Base-by-base conservation (phyloP, 2,797 vertebrate species). In the Galago senegalensis region DNA sequence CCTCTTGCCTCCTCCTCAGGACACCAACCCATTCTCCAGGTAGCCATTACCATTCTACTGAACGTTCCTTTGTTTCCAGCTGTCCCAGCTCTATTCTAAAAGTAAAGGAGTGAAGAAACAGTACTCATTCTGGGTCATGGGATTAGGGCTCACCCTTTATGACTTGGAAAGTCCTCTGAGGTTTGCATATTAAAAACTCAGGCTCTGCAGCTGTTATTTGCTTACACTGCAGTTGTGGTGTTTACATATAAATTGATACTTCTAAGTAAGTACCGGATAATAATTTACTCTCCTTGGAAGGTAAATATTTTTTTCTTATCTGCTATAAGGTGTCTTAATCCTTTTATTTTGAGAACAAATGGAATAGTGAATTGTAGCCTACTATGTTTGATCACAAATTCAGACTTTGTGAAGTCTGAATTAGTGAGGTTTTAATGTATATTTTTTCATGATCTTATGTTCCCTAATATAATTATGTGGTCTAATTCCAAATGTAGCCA, bases 341-440 rank as follows among this genome's bases (percentile, higher is more conserved):
- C 31, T 14, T 94, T 87, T 77, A 70, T 58, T 92, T 80, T 83
- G 79, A 40, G 70, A 94, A 94, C 21, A 92, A 86, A 27, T 25
- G 69, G 27, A 46, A 60, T 5, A 82, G 46, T 83, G 61, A 37
- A 65, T 76, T 95, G 95, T 53, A 94, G 23, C 20, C 25, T 80
- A n/a, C 77, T 67, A 18, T n/a, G n/a, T 87, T 73, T 79, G 91
- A 89, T 91, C 65, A 69, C 86, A 37, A 43, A 77, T 81, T 94
- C 77, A 69, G 96, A 96, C 84, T 63, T 34, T 46, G 46, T 58
- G 46, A 73, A 40, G 65, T 86, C 67, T 58, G 65, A 91, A 73
- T 95, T 85, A 81, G 61, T 80, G 85, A 97, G 61, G 69, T 87
- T 86, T 89, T 87, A 21, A 72, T 90, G 73, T 72, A 13, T 87